A percentile compares a stretch with the other conserved stretches of the same genome.
phyloP scores from a whole-genome alignment of 92 coral and sea anemone genomes.

The Porites rus region DNA sequence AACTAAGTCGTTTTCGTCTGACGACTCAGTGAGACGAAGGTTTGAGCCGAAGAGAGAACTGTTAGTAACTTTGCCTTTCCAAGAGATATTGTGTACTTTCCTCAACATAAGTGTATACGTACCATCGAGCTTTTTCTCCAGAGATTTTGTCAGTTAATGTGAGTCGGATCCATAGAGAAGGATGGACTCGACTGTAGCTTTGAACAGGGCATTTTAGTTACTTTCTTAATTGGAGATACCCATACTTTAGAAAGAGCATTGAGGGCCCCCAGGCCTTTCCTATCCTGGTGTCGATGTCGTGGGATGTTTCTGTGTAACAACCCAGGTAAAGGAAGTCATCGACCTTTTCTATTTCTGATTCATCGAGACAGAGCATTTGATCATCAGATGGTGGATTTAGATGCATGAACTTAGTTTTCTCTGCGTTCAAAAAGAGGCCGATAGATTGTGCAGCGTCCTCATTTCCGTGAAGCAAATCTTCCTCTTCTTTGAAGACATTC shows the following conservation, averaged over 20 bases:
- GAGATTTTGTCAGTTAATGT: neutral
- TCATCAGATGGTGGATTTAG: neutral
- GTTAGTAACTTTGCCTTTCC: neutral
- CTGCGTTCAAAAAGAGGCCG: conserved; percentile 3
- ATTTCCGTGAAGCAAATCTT: neutral
- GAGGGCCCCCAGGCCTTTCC: neutral
- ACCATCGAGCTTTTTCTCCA: neutral
- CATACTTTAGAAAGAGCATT: neutral
- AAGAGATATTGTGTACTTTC: neutral
- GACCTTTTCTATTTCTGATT: neutral
- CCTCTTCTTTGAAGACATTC: neutral
- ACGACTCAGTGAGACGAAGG: neutral
- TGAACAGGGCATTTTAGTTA: neutral
- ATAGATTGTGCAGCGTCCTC: neutral
- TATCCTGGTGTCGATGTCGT: neutral
- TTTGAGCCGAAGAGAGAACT: neutral
- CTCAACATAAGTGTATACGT: neutral
- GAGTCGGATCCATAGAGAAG: too few relatives aligned
- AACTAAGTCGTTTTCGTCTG: neutral
- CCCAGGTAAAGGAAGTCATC: neutral
- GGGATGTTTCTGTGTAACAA: neutral
- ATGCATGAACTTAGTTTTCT: neutral
- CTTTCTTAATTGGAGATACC: neutral
- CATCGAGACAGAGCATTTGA: neutral
- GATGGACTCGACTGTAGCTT: neutral